A percentile compares a stretch with the other conserved stretches of the same genome.
These are phyloP conservation scores for Ochropleura plecta DNA, from an alignment of 2,888 invertebrate species.

Conservation along the genomic window DNA sequence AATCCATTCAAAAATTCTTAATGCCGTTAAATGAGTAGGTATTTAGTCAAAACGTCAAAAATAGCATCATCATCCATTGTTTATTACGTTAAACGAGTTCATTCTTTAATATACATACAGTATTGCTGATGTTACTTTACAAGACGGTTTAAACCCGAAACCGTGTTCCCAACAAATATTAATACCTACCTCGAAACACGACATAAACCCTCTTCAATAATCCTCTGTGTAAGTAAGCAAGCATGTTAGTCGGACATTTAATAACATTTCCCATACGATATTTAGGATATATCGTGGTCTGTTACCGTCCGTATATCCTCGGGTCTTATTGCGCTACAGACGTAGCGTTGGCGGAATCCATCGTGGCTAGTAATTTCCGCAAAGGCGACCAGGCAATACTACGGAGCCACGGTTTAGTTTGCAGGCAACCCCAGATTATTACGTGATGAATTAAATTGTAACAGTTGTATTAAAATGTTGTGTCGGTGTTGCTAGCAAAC, in stretches of 20 bases:
- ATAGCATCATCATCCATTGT: too few relatives aligned
- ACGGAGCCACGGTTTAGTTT: slow-evolving; percentile 32
- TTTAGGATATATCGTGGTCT: slow-evolving; percentile 60
- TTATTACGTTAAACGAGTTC: too few relatives aligned
- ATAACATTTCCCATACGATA: slow-evolving; percentile 58
- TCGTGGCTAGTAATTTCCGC: slow-evolving; percentile 79
- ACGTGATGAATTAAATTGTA: background rate
- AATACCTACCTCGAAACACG: background rate
- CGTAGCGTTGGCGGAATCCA: slow-evolving; percentile 65
- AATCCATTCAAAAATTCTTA: too few relatives aligned
- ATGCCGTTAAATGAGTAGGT: too few relatives aligned
- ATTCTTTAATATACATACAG: too few relatives aligned
- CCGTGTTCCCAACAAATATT: background rate
- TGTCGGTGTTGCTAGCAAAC: background rate
- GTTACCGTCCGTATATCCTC: slow-evolving; percentile 60
- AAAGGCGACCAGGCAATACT: slow-evolving; percentile 53
- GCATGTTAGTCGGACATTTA: slow-evolving; percentile 53
- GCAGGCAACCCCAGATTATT: slow-evolving; percentile 32
- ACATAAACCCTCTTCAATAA: background rate
- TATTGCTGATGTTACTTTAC: background rate
- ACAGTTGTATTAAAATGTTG: background rate
- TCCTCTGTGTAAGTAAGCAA: slow-evolving; percentile 25
- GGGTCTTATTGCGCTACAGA: slow-evolving; percentile 64
- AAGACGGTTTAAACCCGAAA: background rate
- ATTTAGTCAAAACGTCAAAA: too few relatives aligned